phyloP scores from a whole-genome alignment of 2,888 invertebrate species.

The Dasypogon diadema region DNA sequence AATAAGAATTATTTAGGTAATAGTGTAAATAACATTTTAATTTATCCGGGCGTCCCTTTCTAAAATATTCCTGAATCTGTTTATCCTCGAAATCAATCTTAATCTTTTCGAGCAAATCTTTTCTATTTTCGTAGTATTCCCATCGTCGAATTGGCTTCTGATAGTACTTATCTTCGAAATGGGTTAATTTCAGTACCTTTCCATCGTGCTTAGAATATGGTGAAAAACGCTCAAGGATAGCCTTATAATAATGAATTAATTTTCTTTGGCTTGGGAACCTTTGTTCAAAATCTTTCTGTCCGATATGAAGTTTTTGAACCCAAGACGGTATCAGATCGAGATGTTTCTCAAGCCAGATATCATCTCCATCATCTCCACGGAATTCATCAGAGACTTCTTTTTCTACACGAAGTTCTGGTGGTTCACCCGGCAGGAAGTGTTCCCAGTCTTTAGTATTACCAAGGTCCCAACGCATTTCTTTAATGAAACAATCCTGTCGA shows the following conservation, averaged over 20 bases:
- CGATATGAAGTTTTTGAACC: constrained; percentile 77
- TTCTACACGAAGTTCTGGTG: constrained; percentile 68
- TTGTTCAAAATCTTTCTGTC: constrained; percentile 72
- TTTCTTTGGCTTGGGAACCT: constrained; percentile 82
- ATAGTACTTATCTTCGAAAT: constrained; percentile 62
- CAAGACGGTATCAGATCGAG: constrained; percentile 82
- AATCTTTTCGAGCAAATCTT: constrained; percentile 73
- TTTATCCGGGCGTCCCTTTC: constrained; percentile 77
- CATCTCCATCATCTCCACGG: constrained; percentile 69
- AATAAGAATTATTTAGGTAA: too few relatives aligned
- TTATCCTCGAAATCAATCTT: constrained; percentile 71
- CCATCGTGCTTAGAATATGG: constrained; percentile 83
- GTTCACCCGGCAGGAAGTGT: constrained; percentile 79
- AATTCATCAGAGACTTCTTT: constrained; percentile 68
- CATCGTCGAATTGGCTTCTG: constrained; percentile 68
- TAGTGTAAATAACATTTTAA: too few relatives aligned
- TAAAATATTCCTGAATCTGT: constrained; percentile 74
- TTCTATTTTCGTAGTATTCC: constrained; percentile 76
- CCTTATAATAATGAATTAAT: constrained; percentile 78
- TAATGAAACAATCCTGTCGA: constrained; percentile 72
- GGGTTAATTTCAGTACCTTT: constrained; percentile 62
- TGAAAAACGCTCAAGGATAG: constrained; percentile 81
- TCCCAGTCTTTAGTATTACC: constrained; percentile 76
- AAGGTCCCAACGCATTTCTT: constrained; percentile 75
- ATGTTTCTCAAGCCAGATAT: constrained; percentile 74